Evolutionary conservation across 1,140 invertebrate genomes (phyloP).

Genomic region (Argopecten irradians): DNA sequence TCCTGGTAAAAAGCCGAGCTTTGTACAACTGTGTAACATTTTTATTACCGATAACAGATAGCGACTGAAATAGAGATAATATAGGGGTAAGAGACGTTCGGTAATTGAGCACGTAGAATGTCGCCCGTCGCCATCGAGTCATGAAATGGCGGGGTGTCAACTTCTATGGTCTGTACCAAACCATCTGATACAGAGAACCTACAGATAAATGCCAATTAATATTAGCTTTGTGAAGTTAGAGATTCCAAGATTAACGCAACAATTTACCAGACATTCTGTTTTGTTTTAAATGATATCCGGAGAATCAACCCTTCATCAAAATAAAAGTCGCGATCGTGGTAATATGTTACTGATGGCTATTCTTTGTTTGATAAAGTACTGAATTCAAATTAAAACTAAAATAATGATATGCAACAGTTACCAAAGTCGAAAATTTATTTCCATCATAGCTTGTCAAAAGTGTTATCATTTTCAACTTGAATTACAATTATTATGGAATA

Average conservation of each 20-base stretch:
- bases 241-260: not conserved
- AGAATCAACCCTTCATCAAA: not conserved
- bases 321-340: no score
- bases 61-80: not conserved
- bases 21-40: not conserved
- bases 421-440: no score
- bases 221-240: not conserved
- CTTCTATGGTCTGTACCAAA: not conserved
- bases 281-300: not conserved
- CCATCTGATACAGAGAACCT: not conserved
- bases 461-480: no score
- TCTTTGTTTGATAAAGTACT: no score
- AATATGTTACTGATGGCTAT: no score
- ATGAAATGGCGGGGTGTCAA: not conserved
- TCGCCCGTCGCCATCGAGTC: not conserved
- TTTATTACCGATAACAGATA: not conserved
- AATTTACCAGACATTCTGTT: not conserved
- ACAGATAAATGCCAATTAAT: not conserved
- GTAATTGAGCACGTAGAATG: not conserved
- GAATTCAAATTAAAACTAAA: no score
- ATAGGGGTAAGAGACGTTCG: not conserved
- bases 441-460: no score
- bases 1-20: not conserved
- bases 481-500: no score
- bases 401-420: no score